These are phyloP conservation scores for Hoplostethus atlanticus DNA, from an alignment of 2,797 vertebrate genomes.

Conservation along the genomic window DNA sequence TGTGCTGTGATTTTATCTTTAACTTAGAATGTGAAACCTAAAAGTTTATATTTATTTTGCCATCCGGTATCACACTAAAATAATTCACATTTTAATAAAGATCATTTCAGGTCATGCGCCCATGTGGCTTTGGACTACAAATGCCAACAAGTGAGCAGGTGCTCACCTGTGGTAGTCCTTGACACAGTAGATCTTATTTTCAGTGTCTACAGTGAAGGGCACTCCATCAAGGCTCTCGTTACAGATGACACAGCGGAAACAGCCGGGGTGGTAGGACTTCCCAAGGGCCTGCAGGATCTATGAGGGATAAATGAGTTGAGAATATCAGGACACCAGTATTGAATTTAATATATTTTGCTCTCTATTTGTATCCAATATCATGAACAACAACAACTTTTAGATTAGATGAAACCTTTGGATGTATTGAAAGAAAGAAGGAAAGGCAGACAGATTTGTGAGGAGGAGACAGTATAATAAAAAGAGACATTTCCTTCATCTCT, in stretches of 20 bases:
- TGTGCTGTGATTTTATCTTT: slow-evolving; percentile 3
- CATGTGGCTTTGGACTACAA: not conserved
- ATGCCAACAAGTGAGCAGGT: slow-evolving; percentile 1
- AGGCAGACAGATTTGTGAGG: not conserved
- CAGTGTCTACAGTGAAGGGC: slow-evolving; percentile 96
- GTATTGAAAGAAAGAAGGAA: no score
- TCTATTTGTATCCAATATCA: slow-evolving; percentile 2
- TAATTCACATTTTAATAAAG: slow-evolving; percentile 8
- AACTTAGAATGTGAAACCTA: slow-evolving; percentile 33
- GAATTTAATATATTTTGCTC: not conserved
- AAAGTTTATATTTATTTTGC: no score
- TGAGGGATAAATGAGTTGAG: slow-evolving; percentile 18
- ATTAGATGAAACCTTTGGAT: slow-evolving; percentile 1
- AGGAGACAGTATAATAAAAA: not conserved
- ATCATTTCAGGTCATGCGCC: slow-evolving; percentile 12
- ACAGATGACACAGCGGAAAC: slow-evolving; percentile 96
- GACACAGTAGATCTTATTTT: slow-evolving; percentile 98
- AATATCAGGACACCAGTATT: slow-evolving; percentile 11
- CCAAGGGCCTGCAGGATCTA: slow-evolving; percentile 98
- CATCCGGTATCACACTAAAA: slow-evolving; percentile 13
- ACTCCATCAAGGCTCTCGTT: slow-evolving; percentile 97
- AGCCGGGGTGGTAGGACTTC: slow-evolving; percentile 96
- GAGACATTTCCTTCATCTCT: slow-evolving; percentile 8
- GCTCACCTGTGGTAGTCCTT: slow-evolving; percentile 95
- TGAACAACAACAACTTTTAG: slow-evolving; percentile 14